phyloP scores from a whole-genome alignment of 2,113 vertebrate species.

The Excalfactoria chinensis region DNA sequence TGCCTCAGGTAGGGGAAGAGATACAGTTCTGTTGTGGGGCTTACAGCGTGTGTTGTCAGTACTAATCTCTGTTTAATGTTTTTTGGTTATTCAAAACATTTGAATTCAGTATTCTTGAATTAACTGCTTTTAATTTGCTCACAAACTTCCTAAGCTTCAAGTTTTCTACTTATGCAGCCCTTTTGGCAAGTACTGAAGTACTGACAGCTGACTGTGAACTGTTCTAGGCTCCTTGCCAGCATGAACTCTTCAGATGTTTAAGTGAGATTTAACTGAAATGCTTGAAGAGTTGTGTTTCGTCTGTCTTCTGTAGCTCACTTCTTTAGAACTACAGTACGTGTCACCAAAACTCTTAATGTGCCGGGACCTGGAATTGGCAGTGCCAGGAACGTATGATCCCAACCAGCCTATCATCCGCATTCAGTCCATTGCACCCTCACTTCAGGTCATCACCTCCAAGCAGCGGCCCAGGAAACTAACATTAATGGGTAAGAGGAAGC shows the following conservation, averaged over 20 bases:
- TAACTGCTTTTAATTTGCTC: not conserved
- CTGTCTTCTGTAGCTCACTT: slow-evolving; percentile 86
- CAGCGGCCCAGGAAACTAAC: slow-evolving; percentile 97
- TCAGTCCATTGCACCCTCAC: slow-evolving; percentile 93
- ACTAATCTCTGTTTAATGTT: not conserved
- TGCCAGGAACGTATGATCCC: slow-evolving; percentile 96
- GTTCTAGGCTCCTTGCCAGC: not conserved
- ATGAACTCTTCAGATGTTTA: not conserved
- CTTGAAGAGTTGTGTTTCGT: not conserved
- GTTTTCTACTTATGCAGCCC: not conserved
- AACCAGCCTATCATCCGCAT: slow-evolving; percentile 97
- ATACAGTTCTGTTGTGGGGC: not conserved
- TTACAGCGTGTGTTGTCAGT: not conserved
- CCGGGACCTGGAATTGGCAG: slow-evolving; percentile 94
- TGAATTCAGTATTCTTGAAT: not conserved
- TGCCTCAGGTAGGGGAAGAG: slow-evolving; percentile 88
- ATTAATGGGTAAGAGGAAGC: slow-evolving; percentile 90
- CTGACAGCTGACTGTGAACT: not conserved
- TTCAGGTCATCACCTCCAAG: slow-evolving; percentile 99
- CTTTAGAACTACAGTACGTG: slow-evolving; percentile 95
- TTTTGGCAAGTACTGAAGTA: not conserved
- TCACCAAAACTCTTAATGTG: slow-evolving; percentile 99
- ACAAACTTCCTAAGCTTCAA: not conserved
- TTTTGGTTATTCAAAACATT: not conserved
- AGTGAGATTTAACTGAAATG: not conserved